Conservation (phyloP, 2,797 vertebrate genomes). For the Limosa lapponica region DNA sequence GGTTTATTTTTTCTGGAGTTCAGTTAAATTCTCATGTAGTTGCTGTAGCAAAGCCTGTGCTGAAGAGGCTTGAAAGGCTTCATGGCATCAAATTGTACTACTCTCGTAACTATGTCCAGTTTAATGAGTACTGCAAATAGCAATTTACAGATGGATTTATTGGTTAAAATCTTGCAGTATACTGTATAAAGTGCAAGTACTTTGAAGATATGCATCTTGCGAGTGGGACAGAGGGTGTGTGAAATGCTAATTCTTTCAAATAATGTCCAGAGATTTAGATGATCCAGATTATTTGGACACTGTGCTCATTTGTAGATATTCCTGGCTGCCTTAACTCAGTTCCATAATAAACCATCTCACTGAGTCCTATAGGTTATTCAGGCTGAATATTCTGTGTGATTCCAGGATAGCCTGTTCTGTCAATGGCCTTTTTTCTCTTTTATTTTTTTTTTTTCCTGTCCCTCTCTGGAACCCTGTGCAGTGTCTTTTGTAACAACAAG, state of each 20-base stretch:
- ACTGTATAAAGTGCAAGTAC: not conserved
- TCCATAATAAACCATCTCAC: not conserved
- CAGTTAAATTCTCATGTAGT: not conserved
- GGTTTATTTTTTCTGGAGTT: not conserved
- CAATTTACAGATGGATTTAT: not conserved
- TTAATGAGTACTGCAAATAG: not conserved
- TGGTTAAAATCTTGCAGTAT: not conserved
- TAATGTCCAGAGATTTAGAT: not conserved
- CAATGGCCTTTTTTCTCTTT: not conserved
- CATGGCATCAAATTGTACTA: not conserved
- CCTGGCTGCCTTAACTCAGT: not conserved
- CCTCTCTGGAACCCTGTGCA: slow-evolving; percentile 5
- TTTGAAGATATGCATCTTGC: not conserved
- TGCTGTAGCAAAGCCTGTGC: not conserved
- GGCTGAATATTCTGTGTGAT: not conserved
- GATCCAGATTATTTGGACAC: not conserved
- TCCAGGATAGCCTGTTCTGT: not conserved
- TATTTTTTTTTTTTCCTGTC: not conserved
- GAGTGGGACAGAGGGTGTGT: not conserved
- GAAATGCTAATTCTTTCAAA: not conserved
- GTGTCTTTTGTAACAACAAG: slow-evolving; percentile 25
- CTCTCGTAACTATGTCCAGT: not conserved
- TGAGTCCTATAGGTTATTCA: not conserved
- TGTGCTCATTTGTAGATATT: not conserved
- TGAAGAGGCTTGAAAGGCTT: not conserved